Percentiles rank a stretch among this genome's conserved stretches.
Conservation (phyloP, 1,140 invertebrate species). For the Berghia stephanieae region DNA sequence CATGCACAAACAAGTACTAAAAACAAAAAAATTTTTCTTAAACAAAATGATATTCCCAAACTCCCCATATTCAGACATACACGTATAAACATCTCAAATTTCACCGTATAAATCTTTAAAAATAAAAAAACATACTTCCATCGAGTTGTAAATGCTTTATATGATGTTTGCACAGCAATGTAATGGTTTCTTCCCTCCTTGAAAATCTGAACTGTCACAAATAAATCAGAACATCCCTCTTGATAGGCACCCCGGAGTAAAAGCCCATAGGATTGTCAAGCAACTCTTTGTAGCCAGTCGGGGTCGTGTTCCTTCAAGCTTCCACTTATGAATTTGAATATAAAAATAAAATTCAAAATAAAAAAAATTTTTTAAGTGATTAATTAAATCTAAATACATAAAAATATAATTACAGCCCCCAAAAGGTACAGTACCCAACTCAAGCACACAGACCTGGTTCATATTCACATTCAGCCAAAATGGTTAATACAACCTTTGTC, state of each 20-base stretch:
- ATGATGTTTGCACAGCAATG: conserved; percentile 88
- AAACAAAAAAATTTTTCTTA: no score
- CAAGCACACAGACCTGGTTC: neutral
- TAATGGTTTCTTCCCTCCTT: conserved; percentile 84
- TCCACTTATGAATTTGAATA: conserved; percentile 80
- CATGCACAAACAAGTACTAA: no score
- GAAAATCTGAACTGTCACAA: conserved; percentile 87
- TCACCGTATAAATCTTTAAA: neutral
- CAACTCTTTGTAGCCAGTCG: conserved; percentile 87
- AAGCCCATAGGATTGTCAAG: conserved; percentile 88
- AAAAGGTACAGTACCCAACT: neutral
- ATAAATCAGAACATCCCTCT: conserved; percentile 81
- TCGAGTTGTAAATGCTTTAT: conserved; percentile 89
- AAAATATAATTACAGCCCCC: conserved; percentile 13
- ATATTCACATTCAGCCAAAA: neutral
- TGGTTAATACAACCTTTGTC: no score
- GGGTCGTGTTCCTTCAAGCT: conserved; percentile 87
- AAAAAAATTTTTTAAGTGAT: conserved; percentile 14
- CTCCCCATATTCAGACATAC: no score
- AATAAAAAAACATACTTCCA: conserved; percentile 80
- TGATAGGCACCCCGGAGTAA: conserved; percentile 88
- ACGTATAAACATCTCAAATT: neutral
- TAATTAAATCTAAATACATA: neutral
- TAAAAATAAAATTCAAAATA: no score
- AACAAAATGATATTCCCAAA: no score